phyloP scores from a whole-genome alignment of 2,797 vertebrate genomes.

The Atherinosoma microstoma region DNA sequence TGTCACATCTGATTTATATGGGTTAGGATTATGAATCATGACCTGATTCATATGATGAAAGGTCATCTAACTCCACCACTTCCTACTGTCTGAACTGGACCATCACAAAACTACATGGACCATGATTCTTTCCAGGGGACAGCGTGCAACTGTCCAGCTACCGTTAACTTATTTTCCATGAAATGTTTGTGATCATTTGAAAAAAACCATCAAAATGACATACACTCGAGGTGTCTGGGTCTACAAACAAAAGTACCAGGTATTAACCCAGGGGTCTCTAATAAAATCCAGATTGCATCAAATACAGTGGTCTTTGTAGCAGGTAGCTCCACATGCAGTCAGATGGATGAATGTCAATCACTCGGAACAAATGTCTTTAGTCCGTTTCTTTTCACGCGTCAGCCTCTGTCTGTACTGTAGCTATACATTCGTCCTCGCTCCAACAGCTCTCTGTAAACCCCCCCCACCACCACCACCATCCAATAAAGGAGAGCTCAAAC shows the following conservation, averaged over 20 bases:
- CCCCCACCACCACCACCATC: neutral
- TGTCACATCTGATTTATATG: neutral
- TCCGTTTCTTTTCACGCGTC: constrained; percentile 28
- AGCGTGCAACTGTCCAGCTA: neutral
- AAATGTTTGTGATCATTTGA: neutral
- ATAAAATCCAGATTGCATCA: neutral
- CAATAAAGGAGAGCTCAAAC: constrained; percentile 12
- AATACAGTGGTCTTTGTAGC: constrained; percentile 4
- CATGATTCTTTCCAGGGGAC: neutral
- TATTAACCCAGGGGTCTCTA: neutral
- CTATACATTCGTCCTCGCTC: neutral
- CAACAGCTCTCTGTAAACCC: neutral
- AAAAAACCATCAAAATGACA: neutral
- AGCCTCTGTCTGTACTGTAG: constrained; percentile 5
- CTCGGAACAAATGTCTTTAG: constrained; percentile 7
- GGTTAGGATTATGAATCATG: neutral
- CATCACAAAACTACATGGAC: neutral
- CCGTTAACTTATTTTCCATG: neutral
- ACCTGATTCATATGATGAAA: neutral
- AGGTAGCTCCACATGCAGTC: constrained; percentile 8
- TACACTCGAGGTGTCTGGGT: neutral
- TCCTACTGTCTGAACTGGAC: neutral
- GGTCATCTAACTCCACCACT: neutral
- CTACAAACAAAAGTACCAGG: neutral
- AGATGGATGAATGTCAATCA: constrained; percentile 25